Base-by-base conservation (phyloP, 2,888 invertebrate genomes). In the Sepioteuthis lessoniana region DNA sequence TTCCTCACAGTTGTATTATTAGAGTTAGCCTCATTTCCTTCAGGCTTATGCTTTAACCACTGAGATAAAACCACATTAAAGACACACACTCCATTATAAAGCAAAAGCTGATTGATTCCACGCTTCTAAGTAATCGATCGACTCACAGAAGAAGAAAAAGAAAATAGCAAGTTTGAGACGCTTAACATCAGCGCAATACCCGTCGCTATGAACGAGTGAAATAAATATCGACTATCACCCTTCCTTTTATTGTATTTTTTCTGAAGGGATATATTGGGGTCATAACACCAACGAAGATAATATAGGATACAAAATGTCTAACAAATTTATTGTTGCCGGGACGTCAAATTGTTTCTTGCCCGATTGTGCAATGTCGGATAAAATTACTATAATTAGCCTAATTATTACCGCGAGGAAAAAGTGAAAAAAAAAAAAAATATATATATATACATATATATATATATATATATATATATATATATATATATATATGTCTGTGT, bases 311-410 rank as follows among this genome's bases (percentile, higher is more conserved):
- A 76, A 35, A 76, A n/a, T 76, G n/a, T 16, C 76, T 76, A n/a
- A 76, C 76, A 76, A n/a, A 76, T 35, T 35, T 76, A 76, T 76
- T 76, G n/a, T 76, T 76, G 35, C n/a, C 76, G 76, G 76, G n/a
- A 76, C 76, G 76, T 35, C 76, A 76, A 76, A 76, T 76, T 76
- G 76, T 76, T 76, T 76, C 76, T 10, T 19, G n/a, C n/a, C n/a
- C n/a, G 35, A 76, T 76, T 76, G 76, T 76, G n/a, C 76, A n/a
- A 16, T n/a, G 76, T 76, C 76, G 76, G n/a, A 13, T 76, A 25
- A 76, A 76, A 76, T 76, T 76, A 19, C 76, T 76, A 76, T 76
- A 76, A 76, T 76, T 76, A 76, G n/a, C 76, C 76, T 76, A 76
- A 76, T 76, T 76, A 76, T 35, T n/a, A n/a, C n/a, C 4, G 35